Base-by-base conservation (phyloP, 2,113 vertebrate genomes). In the Cettia cetti region DNA sequence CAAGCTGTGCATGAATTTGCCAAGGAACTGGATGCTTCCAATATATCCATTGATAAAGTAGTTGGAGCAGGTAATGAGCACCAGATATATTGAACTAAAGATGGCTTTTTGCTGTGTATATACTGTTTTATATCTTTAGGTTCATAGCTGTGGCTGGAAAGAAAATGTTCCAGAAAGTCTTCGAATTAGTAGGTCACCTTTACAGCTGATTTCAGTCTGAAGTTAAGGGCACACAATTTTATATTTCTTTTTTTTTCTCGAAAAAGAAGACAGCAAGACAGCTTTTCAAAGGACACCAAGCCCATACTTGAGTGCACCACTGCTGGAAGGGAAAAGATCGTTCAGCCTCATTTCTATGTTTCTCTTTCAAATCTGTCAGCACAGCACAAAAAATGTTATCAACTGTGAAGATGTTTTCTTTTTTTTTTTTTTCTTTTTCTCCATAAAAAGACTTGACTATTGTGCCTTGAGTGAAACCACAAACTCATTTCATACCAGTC, bases 1-100 rank as follows among this genome's bases (percentile, higher is more conserved):
- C 99, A 99, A 97, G 99, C 99, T 12, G 98, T 99, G 78, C 99
- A 99, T 80, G 99, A 99, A 86, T 99, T 99, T 94, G 98, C 99
- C 68, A 99, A 99, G 97, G 99, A 99, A 92, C 97, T 99, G 52
- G 99, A 99, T 57, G 98, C 99, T 82, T 98, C 98, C 31, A 99
- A 97, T 93, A 99, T 99, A 97, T 98, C 99, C 47, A 99, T 99
- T 74, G 99, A 99, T 95, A 99, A 99, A 97, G 99, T 99, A 61
- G 99, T 99, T 54, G 99, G 99, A 97, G 99, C 99, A 95, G 99
- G 99, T 99, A 98, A 97, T 28, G 47, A 83, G 17, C 13, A 9
- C 11, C 22, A 13, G 19, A 61, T 59, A 19, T 8, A 42, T 4
- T 33, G 57, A 89, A 65, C 4, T 66, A 35, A 63, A 82, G 30